Evolutionary conservation across 1,140 invertebrate species (phyloP).

Genomic region (Homarus americanus): DNA sequence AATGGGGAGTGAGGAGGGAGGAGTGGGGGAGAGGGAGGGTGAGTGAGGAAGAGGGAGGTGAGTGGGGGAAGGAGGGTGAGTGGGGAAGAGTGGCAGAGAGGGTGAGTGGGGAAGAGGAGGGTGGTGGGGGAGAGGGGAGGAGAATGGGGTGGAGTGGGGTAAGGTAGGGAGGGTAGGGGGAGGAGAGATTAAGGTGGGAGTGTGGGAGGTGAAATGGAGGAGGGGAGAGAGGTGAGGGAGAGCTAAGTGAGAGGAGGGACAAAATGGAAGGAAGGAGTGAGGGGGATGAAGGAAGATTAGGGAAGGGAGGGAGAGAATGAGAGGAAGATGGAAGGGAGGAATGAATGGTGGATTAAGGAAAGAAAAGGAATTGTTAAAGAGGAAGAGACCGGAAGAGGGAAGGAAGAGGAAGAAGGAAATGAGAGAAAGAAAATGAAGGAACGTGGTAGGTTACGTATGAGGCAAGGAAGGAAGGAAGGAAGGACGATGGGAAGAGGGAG

Average conservation of each 20-base stretch:
- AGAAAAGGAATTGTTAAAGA: not conserved
- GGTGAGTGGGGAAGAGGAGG: not conserved
- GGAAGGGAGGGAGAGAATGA: not conserved
- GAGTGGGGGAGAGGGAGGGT: not conserved
- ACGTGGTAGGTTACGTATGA: not conserved
- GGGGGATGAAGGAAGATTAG: not conserved
- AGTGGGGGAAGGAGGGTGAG: too few relatives aligned
- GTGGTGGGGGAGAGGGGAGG: not conserved
- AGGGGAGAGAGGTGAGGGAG: not conserved
- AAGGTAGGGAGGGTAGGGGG: not conserved
- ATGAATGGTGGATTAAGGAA: not conserved
- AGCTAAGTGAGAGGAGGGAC: not conserved
- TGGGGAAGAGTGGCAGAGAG: not conserved
- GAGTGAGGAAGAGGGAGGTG: not conserved
- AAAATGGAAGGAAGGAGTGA: not conserved
- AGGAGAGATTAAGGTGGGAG: not conserved
- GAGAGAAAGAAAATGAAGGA: not conserved
- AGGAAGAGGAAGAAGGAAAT: constrained; percentile 11
- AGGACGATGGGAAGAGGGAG: not conserved
- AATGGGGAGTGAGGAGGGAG: not conserved
- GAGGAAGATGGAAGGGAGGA: not conserved
- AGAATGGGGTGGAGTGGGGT: not conserved
- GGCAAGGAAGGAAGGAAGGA: not conserved
- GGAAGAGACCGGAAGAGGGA: not conserved
- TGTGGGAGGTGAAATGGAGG: not conserved